These are phyloP conservation scores for Thryonomys swinderianus DNA, from an alignment of 2,113 vertebrate species.

Conservation along the genomic window DNA sequence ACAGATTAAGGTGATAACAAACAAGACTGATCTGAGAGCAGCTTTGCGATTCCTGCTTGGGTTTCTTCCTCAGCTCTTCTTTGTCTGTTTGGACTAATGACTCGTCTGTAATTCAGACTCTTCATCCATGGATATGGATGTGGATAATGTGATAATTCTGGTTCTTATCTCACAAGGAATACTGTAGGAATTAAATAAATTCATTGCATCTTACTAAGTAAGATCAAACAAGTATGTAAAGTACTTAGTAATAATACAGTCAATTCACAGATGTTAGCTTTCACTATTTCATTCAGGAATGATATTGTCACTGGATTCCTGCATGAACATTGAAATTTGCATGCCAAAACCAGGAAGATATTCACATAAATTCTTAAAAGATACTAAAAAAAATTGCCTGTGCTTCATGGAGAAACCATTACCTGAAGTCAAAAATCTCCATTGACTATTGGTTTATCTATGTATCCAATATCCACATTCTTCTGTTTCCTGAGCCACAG, in stretches of 20 bases:
- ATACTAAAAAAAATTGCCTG: not conserved
- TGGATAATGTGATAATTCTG: not conserved
- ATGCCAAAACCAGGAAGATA: not conserved
- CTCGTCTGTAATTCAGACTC: not conserved
- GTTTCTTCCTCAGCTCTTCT: not conserved
- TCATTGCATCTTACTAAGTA: constrained; percentile 36
- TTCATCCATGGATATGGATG: not conserved
- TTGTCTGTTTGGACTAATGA: not conserved
- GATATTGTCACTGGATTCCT: not conserved
- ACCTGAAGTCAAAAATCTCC: not conserved
- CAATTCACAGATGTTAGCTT: not conserved
- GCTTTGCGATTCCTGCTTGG: not conserved
- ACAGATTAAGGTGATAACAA: not conserved
- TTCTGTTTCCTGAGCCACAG: not conserved
- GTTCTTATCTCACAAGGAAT: not conserved
- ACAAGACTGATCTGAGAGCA: not conserved
- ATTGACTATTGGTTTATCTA: not conserved
- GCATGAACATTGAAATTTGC: not conserved
- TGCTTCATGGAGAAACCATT: not conserved
- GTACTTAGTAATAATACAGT: not conserved
- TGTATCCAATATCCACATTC: not conserved
- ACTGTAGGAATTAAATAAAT: not conserved
- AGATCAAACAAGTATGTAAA: not conserved
- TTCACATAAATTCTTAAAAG: not conserved
- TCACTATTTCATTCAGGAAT: constrained; percentile 10